A percentile compares a stretch with the other conserved stretches of the same genome.
These are phyloP conservation scores for Stenichneumon culpator DNA, from an alignment of 2,888 invertebrate species.

Conservation along the genomic window DNA sequence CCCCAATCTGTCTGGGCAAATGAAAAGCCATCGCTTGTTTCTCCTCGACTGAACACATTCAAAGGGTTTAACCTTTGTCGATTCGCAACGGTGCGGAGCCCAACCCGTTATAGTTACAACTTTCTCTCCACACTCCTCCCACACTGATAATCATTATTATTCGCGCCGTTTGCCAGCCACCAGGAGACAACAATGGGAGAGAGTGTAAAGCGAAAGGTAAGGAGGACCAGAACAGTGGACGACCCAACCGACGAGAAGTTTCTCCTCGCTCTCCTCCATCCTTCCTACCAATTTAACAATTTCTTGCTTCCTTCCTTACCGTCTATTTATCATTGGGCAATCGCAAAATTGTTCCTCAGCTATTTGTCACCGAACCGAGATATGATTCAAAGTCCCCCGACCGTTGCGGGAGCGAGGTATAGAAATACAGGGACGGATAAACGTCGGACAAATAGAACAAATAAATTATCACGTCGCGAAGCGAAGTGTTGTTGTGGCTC, in stretches of 20 bases:
- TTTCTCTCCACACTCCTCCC: not conserved
- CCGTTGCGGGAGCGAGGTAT: constrained; percentile 8
- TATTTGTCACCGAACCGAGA: constrained; percentile 59
- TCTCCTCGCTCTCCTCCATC: not conserved
- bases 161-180: constrained; percentile 40
- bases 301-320: constrained; percentile 34
- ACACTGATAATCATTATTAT: constrained; percentile 58
- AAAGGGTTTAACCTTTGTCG: constrained; percentile 4
- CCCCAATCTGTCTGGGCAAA: not conserved
- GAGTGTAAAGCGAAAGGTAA: not conserved
- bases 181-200: constrained; percentile 7
- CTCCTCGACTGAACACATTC: constrained; percentile 12
- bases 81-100: constrained; percentile 1
- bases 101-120: not conserved
- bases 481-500: constrained; percentile 41
- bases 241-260: constrained; percentile 19
- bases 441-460: constrained; percentile 66
- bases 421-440: constrained; percentile 27
- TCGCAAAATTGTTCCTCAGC: constrained; percentile 64
- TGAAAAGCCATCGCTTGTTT: not conserved
- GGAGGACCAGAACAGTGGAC: constrained; percentile 1
- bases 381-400: constrained; percentile 43
- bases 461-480: constrained; percentile 63
- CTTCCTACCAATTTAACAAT: constrained; percentile 56
- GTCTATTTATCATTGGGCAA: constrained; percentile 60